A percentile compares a stretch with the other conserved stretches of the same genome.
Evolutionary conservation across 2,797 vertebrate species (phyloP).

Genomic region (Lophius americanus): DNA sequence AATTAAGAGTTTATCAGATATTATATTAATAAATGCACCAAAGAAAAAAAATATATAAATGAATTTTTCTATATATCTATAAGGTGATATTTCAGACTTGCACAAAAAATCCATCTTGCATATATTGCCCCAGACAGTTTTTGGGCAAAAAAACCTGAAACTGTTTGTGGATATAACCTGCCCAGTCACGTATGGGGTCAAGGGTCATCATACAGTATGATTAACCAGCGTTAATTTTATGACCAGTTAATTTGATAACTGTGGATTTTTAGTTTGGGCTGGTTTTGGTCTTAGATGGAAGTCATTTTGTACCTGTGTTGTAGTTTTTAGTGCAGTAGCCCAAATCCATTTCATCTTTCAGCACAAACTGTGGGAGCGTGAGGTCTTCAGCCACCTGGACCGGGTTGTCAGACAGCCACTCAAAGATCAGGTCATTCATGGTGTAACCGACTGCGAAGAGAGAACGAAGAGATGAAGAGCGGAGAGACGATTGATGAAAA

Average conservation of each 20-base stretch:
- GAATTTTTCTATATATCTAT: too few relatives aligned
- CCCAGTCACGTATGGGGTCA: too few relatives aligned
- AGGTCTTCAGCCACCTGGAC: constrained; percentile 95
- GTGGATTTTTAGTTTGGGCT: not conserved
- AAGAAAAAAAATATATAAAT: too few relatives aligned
- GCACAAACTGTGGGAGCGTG: constrained; percentile 93
- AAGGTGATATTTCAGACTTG: too few relatives aligned
- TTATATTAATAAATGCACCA: too few relatives aligned
- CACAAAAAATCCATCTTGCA: too few relatives aligned
- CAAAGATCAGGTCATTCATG: constrained; percentile 95
- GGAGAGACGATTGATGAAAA: constrained; percentile 7
- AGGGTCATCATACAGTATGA: too few relatives aligned
- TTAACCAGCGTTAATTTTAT: too few relatives aligned
- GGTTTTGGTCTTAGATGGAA: not conserved
- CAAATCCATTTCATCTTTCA: constrained; percentile 92
- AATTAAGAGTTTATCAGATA: too few relatives aligned
- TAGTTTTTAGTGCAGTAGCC: constrained; percentile 95
- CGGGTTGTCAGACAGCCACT: constrained; percentile 90
- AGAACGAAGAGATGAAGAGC: constrained; percentile 24
- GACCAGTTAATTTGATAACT: not conserved
- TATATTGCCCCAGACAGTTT: too few relatives aligned
- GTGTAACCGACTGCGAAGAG: constrained; percentile 90
- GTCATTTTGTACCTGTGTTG: constrained; percentile 86
- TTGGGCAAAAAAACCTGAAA: too few relatives aligned
- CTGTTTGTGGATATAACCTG: too few relatives aligned